Evolutionary conservation across 2,113 vertebrate species (phyloP).

Genomic region (Crotalus viridis): DNA sequence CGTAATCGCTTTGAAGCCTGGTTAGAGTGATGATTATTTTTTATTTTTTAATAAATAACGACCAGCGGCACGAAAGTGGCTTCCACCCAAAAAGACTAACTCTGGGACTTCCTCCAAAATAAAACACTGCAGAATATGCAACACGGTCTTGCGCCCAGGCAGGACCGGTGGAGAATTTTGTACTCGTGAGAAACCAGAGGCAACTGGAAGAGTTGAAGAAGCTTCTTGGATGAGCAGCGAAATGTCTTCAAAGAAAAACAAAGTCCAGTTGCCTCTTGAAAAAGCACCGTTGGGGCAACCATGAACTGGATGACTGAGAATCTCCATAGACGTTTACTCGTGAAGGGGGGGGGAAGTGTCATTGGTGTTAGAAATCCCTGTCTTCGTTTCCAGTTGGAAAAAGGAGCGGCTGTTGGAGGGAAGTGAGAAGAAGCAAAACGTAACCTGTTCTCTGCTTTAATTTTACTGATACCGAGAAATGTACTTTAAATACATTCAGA

Average conservation of each 20-base stretch:
- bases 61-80: neutral
- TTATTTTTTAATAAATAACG: neutral
- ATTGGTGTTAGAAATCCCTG: neutral
- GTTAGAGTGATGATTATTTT: too few species aligned
- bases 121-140: neutral
- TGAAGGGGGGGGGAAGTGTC: too few species aligned
- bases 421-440: neutral
- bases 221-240: too few species aligned
- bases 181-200: too few species aligned
- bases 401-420: neutral
- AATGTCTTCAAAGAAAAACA: too few species aligned
- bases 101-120: neutral
- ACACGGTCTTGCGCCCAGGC: too few species aligned
- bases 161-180: neutral
- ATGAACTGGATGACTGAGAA: too few species aligned
- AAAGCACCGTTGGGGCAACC: too few species aligned
- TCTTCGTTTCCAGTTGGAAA: neutral
- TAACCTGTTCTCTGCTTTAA: neutral
- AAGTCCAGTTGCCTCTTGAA: too few species aligned
- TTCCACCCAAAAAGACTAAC: neutral
- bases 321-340: too few species aligned
- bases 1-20: neutral
- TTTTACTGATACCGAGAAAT: neutral
- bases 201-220: too few species aligned
- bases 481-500: neutral